These are phyloP conservation scores for Emmelina monodactyla DNA, from an alignment of 2,888 invertebrate species.

Conservation along the genomic window DNA sequence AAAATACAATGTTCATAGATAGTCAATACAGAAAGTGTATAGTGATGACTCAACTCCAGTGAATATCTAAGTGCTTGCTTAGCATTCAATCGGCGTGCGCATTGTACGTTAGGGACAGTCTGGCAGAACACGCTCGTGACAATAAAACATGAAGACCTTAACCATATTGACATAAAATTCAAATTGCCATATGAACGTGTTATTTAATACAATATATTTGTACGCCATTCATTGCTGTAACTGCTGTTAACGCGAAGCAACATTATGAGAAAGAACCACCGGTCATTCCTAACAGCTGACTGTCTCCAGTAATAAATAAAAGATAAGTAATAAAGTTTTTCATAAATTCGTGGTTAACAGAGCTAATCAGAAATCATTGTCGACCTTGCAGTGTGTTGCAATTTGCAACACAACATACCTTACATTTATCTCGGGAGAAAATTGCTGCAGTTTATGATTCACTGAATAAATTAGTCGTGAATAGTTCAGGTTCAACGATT, in stretches of 20 bases:
- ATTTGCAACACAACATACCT: no score
- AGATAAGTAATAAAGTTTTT: no score
- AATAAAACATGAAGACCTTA: neutral
- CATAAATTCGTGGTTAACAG: no score
- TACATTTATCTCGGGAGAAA: no score
- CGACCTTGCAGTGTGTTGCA: no score
- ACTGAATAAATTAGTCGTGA: no score
- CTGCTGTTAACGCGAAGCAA: conserved; percentile 25
- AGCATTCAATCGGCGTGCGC: conserved; percentile 41
- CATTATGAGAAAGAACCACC: conserved; percentile 31
- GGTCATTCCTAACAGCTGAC: no score
- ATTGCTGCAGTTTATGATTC: no score
- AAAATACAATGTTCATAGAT: conserved; percentile 17
- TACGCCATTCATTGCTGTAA: conserved; percentile 20
- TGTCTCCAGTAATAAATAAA: no score
- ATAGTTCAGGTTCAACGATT: no score
- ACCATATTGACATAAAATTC: neutral
- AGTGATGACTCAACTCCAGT: conserved; percentile 44
- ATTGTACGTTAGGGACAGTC: conserved; percentile 21
- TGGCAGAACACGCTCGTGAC: neutral
- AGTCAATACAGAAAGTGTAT: conserved; percentile 30
- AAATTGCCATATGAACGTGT: neutral
- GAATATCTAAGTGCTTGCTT: conserved; percentile 35
- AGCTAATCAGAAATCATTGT: no score
- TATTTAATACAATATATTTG: neutral